phyloP scores from a whole-genome alignment of 1,140 invertebrate species.

The Heliconius himera region DNA sequence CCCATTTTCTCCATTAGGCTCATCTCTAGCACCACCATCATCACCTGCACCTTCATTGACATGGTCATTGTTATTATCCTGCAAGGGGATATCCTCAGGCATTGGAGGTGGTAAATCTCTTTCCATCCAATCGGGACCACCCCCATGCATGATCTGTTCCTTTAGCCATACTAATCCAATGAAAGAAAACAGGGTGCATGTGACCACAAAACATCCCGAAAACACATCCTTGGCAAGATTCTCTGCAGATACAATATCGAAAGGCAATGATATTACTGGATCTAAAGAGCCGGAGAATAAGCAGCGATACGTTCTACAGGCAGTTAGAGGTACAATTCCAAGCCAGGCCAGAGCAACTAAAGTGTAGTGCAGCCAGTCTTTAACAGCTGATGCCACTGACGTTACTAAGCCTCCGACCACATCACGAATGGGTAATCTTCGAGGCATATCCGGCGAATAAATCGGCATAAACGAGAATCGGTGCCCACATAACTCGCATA shows the following conservation, averaged over 20 bases:
- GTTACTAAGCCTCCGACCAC: conserved; percentile 93
- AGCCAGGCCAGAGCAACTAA: conserved; percentile 98
- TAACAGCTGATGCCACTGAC: conserved; percentile 94
- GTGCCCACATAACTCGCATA: conserved; percentile 99
- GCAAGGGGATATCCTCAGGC: conserved; percentile 63
- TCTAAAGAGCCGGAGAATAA: conserved; percentile 95
- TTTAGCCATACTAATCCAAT: conserved; percentile 98
- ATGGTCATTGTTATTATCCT: conserved; percentile 73
- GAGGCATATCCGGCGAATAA: conserved; percentile 99
- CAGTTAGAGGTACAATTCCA: conserved; percentile 97
- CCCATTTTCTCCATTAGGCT: conserved; percentile 70
- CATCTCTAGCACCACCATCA: conserved; percentile 63
- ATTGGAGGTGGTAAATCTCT: conserved; percentile 80
- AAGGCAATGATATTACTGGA: conserved; percentile 91
- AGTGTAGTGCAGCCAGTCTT: conserved; percentile 98
- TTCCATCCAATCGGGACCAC: conserved; percentile 97
- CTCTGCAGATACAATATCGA: conserved; percentile 96
- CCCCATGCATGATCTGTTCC: conserved; percentile 98
- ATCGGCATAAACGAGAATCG: conserved; percentile 99
- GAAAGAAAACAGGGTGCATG: conserved; percentile 97
- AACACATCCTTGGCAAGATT: conserved; percentile 96
- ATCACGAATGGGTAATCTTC: conserved; percentile 94
- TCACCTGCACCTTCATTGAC: conserved; percentile 66
- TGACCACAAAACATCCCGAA: conserved; percentile 98
- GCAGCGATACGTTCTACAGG: conserved; percentile 97